Evolutionary conservation across 1,140 invertebrate genomes (phyloP), one percentile per base, ranked within the genome.

Genomic region (Brachionus koreanus): DNA sequence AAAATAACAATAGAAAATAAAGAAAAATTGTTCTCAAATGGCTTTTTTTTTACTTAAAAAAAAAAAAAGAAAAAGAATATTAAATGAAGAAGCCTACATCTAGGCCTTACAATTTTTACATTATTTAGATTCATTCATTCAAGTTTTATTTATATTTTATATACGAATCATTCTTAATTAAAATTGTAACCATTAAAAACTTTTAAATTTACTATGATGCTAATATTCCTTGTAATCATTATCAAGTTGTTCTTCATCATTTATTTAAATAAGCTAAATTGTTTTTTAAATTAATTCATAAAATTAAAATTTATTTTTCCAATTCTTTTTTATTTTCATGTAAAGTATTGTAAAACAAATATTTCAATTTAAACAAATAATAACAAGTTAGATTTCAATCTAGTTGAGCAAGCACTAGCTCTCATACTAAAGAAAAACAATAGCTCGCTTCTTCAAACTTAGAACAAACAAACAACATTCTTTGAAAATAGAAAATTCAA

Each of bases 301-400:
- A 57, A 57, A 57, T 57, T 57, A 25, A 57, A 57, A 19, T 57
- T 57, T 57, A 9, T 19, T 57, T 57, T 23, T 42, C 39, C 39
- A 57, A 57, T n/a, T 25, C 49, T 57, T 57, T 57, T 19, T 57
- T 19, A 57, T 57, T 57, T 57, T 57, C 5, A 57, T 57, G 49
- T 57, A 57, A 57, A 57, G 49, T 57, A 57, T 57, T 57, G 49
- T 57, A 57, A 57, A 57, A 57, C 49, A 57, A 57, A 57, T 57
- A 57, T 57, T 57, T 57, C 49, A 57, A 57, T 57, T 57, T 57
- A 57, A 57, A 57, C 49, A 57, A 57, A 57, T 57, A 57, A 57
- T 25, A 57, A 57, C 49, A 57, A 57, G 49, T 57, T 57, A 57
- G 19, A 57, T 57, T 57, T 57, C 49, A 57, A 57, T 57, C 49